phyloP scores from a whole-genome alignment of 2,113 vertebrate species.

The Rhabdomys dilectus region DNA sequence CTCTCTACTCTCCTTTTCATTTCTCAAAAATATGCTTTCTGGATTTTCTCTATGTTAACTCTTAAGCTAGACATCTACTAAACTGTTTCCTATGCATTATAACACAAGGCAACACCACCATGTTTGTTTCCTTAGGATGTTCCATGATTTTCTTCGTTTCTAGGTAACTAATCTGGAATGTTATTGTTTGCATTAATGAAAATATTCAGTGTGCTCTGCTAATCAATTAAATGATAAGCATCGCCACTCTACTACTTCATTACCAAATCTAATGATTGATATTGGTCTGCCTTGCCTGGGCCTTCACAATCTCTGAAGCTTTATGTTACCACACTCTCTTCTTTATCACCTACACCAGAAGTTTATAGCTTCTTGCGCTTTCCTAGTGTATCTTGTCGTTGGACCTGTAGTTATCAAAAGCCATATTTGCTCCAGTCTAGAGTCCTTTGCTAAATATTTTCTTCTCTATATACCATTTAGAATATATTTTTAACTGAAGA shows the following conservation, averaged over 20 bases:
- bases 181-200: background rate
- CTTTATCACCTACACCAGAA: fast-evolving
- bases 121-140: background rate
- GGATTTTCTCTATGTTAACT: background rate
- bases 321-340: background rate
- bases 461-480: background rate
- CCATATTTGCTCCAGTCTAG: background rate
- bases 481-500: background rate
- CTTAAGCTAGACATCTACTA: background rate
- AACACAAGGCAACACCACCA: background rate
- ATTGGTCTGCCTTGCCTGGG: background rate
- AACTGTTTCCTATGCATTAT: background rate
- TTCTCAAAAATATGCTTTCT: background rate
- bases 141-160: background rate
- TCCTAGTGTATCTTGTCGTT: background rate
- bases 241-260: fast-evolving
- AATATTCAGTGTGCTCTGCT: background rate
- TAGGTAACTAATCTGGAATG: background rate
- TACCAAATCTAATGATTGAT: background rate
- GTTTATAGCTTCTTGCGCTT: background rate
- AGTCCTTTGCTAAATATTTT: background rate
- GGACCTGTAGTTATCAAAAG: background rate
- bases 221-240: background rate
- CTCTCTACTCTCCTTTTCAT: background rate
- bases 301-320: background rate